Conservation (phyloP, 2,113 vertebrate species). For the Hyperoodon ampullatus region DNA sequence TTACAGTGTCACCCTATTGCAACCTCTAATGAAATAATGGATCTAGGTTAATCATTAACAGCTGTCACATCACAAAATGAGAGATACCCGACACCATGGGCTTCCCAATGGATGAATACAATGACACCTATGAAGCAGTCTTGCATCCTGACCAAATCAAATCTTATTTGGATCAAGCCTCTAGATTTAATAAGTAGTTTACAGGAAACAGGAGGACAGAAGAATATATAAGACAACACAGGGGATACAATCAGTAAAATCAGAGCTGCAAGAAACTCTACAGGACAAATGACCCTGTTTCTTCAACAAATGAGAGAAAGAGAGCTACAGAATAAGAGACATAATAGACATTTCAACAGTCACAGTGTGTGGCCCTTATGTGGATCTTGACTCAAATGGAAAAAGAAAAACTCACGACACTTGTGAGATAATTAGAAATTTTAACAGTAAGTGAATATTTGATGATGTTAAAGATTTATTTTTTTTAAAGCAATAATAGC, state of each 20-base stretch:
- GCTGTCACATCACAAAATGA: neutral
- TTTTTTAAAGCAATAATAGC: neutral
- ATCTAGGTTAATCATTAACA: neutral
- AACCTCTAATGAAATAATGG: neutral
- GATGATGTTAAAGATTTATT: neutral
- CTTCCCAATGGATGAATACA: neutral
- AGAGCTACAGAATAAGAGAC: neutral
- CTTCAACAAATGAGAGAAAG: neutral
- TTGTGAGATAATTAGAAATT: neutral
- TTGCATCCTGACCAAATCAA: neutral
- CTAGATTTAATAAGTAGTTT: neutral
- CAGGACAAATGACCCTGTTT: neutral
- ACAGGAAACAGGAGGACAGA: neutral
- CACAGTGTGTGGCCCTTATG: neutral
- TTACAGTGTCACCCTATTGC: neutral
- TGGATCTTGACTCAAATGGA: neutral
- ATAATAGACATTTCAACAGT: neutral
- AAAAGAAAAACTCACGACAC: neutral
- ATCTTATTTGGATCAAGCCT: neutral
- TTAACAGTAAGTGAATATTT: neutral
- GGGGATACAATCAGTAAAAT: neutral
- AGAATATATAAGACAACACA: neutral
- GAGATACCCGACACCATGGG: neutral
- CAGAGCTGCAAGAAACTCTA: neutral
- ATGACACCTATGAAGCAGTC: neutral